phyloP scores from a whole-genome alignment of 2,797 vertebrate species.

The Pantherophis vulpinus region DNA sequence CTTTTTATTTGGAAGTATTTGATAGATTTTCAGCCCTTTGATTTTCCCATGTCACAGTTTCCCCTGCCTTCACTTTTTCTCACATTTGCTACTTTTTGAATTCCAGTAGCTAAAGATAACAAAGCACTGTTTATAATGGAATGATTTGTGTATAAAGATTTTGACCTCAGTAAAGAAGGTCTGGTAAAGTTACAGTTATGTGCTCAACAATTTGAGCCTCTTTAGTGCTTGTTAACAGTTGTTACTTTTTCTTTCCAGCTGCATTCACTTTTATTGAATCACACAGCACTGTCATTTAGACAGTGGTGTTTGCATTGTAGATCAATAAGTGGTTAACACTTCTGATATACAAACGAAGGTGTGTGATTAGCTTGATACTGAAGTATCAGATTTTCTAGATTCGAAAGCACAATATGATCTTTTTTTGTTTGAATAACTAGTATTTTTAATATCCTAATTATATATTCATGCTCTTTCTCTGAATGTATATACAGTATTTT shows the following conservation, averaged over 20 bases:
- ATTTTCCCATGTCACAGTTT: not conserved
- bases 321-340: slow-evolving; percentile 32
- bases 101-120: not conserved
- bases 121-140: slow-evolving; percentile 9
- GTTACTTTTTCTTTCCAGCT: not conserved
- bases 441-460: not conserved
- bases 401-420: not conserved
- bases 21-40: not conserved
- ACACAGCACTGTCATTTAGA: slow-evolving; percentile 10
- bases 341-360: not conserved
- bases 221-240: slow-evolving; percentile 29
- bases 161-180: not conserved
- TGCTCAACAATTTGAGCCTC: slow-evolving; percentile 6
- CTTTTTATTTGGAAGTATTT: not conserved
- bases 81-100: not conserved
- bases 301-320: slow-evolving; percentile 17
- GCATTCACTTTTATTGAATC: slow-evolving; percentile 18
- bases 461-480: not conserved
- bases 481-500: not conserved
- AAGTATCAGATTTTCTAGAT: slow-evolving; percentile 12
- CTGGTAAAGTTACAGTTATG: slow-evolving; percentile 1
- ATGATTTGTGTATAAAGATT: slow-evolving; percentile 12
- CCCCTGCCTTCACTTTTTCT: not conserved
- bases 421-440: not conserved
- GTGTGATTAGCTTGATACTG: not conserved